Conservation (phyloP, 1,140 invertebrate genomes). For the Pachyrhynchus sulphureomaculatus region DNA sequence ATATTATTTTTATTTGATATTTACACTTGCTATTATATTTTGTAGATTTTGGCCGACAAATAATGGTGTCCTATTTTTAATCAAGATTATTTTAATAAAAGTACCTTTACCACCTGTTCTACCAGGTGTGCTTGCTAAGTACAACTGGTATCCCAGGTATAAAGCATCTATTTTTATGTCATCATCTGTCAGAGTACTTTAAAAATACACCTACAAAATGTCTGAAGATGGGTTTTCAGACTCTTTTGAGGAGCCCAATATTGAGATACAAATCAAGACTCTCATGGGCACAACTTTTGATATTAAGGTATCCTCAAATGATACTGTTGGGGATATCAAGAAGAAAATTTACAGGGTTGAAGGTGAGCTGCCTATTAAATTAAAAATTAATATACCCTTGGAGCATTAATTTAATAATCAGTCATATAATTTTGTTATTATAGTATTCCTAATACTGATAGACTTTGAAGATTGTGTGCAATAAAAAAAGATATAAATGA, state of each 20-base stretch:
- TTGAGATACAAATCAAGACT: slow-evolving; percentile 61
- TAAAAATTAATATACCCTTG: not conserved
- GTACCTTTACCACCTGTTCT: not conserved
- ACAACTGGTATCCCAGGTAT: slow-evolving; percentile 3
- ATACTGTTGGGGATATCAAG: slow-evolving; percentile 73
- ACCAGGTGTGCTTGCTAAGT: slow-evolving; percentile 4
- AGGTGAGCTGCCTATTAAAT: slow-evolving; percentile 55
- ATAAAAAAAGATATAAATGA: too few relatives aligned
- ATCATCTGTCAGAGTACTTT: slow-evolving; percentile 33
- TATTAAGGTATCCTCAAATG: slow-evolving; percentile 69
- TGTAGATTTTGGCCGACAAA: not conserved
- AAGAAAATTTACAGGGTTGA: slow-evolving; percentile 74
- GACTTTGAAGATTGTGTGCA: too few relatives aligned
- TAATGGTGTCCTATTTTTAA: not conserved
- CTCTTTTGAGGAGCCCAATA: slow-evolving; percentile 42
- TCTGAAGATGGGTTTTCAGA: slow-evolving; percentile 48
- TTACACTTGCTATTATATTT: not conserved
- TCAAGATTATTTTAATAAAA: not conserved
- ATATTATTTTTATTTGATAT: not conserved
- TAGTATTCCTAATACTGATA: too few relatives aligned
- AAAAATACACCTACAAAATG: slow-evolving; percentile 40
- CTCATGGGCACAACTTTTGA: slow-evolving; percentile 74
- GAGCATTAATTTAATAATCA: not conserved
- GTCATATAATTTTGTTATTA: too few relatives aligned
- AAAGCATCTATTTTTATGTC: slow-evolving; percentile 27